Conservation (phyloP, 2,888 invertebrate species). For the Cactoblastis cactorum region DNA sequence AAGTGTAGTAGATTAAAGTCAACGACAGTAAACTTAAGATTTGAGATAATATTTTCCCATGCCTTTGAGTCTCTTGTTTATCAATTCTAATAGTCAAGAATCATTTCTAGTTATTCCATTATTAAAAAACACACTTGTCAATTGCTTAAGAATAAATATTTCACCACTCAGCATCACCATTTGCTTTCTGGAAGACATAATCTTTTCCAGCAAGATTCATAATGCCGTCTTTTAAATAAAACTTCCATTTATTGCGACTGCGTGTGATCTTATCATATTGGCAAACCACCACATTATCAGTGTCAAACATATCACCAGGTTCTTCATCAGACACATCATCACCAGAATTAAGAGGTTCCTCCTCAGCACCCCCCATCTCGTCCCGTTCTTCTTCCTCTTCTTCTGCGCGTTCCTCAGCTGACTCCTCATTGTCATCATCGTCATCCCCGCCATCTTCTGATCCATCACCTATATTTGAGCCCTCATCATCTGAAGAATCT, state of each 20-base stretch:
- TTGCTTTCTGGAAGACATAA: conserved; percentile 99
- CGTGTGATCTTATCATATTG: conserved; percentile 99
- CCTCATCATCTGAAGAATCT: conserved; percentile 87
- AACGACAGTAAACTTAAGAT: conserved; percentile 12
- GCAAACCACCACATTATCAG: conserved; percentile 99
- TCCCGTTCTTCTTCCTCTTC: conserved; percentile 85
- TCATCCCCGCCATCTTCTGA: conserved; percentile 86
- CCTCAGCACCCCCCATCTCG: conserved; percentile 81
- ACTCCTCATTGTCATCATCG: conserved; percentile 88
- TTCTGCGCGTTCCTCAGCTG: conserved; percentile 82
- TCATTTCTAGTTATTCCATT: conserved; percentile 53
- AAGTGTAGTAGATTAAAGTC: background rate
- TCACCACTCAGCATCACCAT: conserved; percentile 99
- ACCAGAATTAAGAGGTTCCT: conserved; percentile 97
- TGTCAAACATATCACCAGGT: conserved; percentile 96
- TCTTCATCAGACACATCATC: conserved; percentile 99
- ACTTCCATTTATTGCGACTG: conserved; percentile 99
- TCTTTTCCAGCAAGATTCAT: conserved; percentile 99
- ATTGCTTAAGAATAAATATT: conserved; percentile 33
- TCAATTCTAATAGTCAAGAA: conserved; percentile 44
- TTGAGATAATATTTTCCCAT: conserved; percentile 26
- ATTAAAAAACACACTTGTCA: conserved; percentile 55
- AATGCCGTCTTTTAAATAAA: conserved; percentile 99
- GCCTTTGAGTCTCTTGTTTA: conserved; percentile 27
- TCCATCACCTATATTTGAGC: conserved; percentile 78